phyloP scores from a whole-genome alignment of 1,140 invertebrate species.

The Xylocopa sonorina region DNA sequence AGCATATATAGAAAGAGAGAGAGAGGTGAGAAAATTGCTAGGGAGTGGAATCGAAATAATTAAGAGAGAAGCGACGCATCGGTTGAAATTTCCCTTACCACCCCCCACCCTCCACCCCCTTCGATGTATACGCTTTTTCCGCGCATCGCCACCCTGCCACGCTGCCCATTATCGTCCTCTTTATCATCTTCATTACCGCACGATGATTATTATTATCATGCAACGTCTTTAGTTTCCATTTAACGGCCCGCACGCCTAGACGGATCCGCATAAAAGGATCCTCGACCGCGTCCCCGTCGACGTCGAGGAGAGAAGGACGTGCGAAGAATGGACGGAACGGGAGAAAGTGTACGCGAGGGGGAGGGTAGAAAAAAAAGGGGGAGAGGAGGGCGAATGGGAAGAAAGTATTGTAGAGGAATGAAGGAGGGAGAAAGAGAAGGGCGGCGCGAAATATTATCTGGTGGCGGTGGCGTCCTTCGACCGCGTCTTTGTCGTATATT shows the following conservation, averaged over 20 bases:
- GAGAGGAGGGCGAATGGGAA: not conserved
- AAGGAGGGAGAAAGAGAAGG: not conserved
- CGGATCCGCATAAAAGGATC: conserved; percentile 28
- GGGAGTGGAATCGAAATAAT: conserved; percentile 41
- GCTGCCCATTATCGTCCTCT: conserved; percentile 24
- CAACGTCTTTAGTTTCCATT: conserved; percentile 41
- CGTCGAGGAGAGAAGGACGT: not conserved
- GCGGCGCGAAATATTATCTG: conserved; percentile 7
- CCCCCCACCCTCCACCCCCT: not conserved
- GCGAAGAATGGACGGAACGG: conserved; percentile 6
- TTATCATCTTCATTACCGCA: conserved; percentile 41
- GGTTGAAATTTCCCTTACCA: conserved; percentile 15
- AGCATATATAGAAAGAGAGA: not conserved
- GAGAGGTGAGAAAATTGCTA: not conserved
- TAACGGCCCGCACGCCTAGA: conserved; percentile 16
- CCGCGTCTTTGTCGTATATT: conserved; percentile 39
- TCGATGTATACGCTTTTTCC: not conserved
- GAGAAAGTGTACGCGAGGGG: not conserved
- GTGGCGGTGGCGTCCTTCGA: not conserved
- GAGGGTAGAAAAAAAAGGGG: not conserved
- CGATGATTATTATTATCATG: conserved; percentile 39
- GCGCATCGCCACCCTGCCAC: not conserved
- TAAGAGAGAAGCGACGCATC: conserved; percentile 46
- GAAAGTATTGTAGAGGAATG: conserved; percentile 11
- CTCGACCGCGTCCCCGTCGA: not conserved